Conservation (phyloP, 1,140 invertebrate genomes). For the Helicorthomorpha holstii region DNA sequence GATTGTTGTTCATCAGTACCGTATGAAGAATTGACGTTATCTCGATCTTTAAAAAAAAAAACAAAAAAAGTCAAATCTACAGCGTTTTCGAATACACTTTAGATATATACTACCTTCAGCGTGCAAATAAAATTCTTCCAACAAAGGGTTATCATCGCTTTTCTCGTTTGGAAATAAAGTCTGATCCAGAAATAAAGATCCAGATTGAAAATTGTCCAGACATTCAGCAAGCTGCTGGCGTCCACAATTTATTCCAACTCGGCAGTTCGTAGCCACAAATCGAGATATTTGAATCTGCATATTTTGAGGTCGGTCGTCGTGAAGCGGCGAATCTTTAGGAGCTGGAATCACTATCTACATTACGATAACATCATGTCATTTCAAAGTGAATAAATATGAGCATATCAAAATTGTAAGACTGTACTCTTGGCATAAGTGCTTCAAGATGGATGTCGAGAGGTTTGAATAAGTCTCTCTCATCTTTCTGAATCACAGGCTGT, state of each 20-base stretch:
- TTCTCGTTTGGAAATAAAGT: constrained; percentile 51
- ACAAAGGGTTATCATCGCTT: constrained; percentile 46
- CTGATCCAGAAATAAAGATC: constrained; percentile 46
- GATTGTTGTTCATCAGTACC: not conserved
- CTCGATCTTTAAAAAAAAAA: too few relatives aligned
- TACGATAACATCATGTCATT: too few relatives aligned
- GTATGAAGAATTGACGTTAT: too few relatives aligned
- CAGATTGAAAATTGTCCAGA: constrained; percentile 48
- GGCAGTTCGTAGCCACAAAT: constrained; percentile 58
- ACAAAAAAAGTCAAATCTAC: not conserved
- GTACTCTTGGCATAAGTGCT: constrained; percentile 75
- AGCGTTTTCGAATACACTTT: too few relatives aligned
- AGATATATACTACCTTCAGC: constrained; percentile 49
- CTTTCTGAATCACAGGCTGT: too few relatives aligned
- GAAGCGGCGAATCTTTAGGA: constrained; percentile 40
- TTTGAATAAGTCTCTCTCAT: not conserved
- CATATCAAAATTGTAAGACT: too few relatives aligned
- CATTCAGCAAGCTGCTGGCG: constrained; percentile 50
- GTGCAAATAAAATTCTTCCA: constrained; percentile 55
- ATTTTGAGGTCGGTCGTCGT: constrained; percentile 60
- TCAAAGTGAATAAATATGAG: too few relatives aligned
- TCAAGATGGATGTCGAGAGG: constrained; percentile 66
- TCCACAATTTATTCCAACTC: constrained; percentile 42
- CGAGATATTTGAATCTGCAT: constrained; percentile 65
- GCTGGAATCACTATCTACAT: constrained; percentile 22